phyloP scores from a whole-genome alignment of 2,888 invertebrate species.

The Stegana nigrithorax region DNA sequence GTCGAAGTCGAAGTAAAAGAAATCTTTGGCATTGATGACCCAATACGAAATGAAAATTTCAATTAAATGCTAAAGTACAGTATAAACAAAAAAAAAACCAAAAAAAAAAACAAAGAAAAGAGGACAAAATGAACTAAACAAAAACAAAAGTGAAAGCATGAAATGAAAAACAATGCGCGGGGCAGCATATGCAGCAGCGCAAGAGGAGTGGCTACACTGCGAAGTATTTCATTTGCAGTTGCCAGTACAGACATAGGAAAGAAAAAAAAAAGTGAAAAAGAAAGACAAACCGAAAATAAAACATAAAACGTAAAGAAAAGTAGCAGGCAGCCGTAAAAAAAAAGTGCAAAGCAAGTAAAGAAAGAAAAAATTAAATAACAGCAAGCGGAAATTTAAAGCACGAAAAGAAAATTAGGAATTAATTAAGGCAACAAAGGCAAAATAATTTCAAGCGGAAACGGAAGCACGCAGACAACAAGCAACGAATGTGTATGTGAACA shows the following conservation, averaged over 20 bases:
- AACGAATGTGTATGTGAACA: neutral
- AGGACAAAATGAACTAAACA: neutral
- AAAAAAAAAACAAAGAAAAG: neutral
- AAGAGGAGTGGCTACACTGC: conserved; percentile 37
- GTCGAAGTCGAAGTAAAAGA: neutral
- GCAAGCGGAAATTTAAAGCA: conserved; percentile 38
- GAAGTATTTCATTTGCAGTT: conserved; percentile 54
- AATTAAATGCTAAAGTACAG: conserved; percentile 10
- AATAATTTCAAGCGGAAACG: conserved; percentile 56
- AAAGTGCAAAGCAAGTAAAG: conserved; percentile 23
- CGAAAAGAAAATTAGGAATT: conserved; percentile 52
- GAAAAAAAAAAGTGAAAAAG: no score
- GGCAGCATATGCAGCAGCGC: neutral
- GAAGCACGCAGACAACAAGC: neutral
- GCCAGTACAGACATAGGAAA: no score
- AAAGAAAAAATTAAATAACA: no score
- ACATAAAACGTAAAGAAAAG: neutral
- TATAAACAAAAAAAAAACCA: neutral
- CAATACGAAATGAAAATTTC: conserved; percentile 9
- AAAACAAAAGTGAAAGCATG: neutral
- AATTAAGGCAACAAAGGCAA: conserved; percentile 50
- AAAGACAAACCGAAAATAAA: neutral
- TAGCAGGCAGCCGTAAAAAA: no score
- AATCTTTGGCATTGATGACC: conserved; percentile 1
- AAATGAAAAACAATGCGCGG: neutral